Evolutionary conservation across 2,797 vertebrate genomes (phyloP).

Genomic region (Sebastes matsubarae): DNA sequence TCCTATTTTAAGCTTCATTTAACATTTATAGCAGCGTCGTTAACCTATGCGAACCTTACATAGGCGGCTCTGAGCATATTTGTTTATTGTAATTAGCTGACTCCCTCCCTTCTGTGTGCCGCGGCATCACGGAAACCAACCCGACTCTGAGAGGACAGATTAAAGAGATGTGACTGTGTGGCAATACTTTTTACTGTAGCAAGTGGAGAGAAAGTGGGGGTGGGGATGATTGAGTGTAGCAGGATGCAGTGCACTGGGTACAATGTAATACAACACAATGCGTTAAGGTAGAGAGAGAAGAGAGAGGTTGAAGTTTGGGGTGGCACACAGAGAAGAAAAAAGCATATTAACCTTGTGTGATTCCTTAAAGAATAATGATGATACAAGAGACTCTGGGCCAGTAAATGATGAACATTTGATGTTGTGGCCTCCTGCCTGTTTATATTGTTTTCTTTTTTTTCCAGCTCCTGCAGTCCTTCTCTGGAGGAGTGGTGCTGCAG

Average conservation of each 20-base stretch:
- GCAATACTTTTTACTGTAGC: slow-evolving; percentile 58
- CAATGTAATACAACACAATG: slow-evolving; percentile 14
- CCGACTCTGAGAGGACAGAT: slow-evolving; percentile 60
- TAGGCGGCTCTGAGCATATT: slow-evolving; percentile 79
- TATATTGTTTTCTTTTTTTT: slow-evolving; percentile 60
- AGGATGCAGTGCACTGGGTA: not conserved
- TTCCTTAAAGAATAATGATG: slow-evolving; percentile 39
- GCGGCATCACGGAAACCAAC: slow-evolving; percentile 46
- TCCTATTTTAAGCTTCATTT: slow-evolving; percentile 85
- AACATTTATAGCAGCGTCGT: slow-evolving; percentile 83
- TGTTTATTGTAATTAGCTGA: slow-evolving; percentile 82
- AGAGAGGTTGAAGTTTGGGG: slow-evolving; percentile 41
- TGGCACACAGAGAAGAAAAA: not conserved
- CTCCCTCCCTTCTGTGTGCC: slow-evolving; percentile 47
- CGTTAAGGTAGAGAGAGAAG: slow-evolving; percentile 1
- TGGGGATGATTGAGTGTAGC: slow-evolving; percentile 36
- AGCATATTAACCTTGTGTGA: slow-evolving; percentile 38
- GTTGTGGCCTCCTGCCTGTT: slow-evolving; percentile 59
- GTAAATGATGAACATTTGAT: slow-evolving; percentile 71
- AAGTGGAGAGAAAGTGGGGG: slow-evolving; percentile 40
- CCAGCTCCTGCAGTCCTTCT: slow-evolving; percentile 55
- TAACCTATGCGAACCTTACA: slow-evolving; percentile 82
- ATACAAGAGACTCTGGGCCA: slow-evolving; percentile 43
- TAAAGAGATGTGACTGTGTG: slow-evolving; percentile 65
- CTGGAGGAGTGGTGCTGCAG: slow-evolving; percentile 64